Conservation (phyloP, 2,888 invertebrate species). For the Psococerastis gibbosa region DNA sequence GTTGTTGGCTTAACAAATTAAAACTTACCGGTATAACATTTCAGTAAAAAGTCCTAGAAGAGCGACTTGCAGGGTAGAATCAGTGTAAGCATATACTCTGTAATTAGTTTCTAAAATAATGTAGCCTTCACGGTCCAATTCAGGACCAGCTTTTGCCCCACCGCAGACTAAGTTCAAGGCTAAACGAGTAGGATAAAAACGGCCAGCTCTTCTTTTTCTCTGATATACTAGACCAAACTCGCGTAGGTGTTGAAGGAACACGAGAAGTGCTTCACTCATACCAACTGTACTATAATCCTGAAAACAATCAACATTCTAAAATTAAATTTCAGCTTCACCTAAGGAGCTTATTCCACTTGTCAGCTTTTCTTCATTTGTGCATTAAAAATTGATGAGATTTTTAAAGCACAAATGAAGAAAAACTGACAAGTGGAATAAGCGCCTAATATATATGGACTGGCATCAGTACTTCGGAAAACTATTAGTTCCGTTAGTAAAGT, state of each 20-base stretch:
- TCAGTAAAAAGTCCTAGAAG: constrained; percentile 84
- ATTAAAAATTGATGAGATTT: no score
- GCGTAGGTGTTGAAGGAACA: constrained; percentile 84
- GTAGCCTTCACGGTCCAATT: constrained; percentile 38
- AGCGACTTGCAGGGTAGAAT: constrained; percentile 79
- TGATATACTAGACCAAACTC: constrained; percentile 97
- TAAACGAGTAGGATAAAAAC: constrained; percentile 88
- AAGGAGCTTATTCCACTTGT: no score
- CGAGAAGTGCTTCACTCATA: constrained; percentile 67
- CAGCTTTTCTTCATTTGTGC: no score
- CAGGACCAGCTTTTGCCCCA: constrained; percentile 23
- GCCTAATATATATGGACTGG: no score
- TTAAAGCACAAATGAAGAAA: no score
- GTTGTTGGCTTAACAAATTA: no score
- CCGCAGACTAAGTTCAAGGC: constrained; percentile 68
- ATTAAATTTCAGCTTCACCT: no score
- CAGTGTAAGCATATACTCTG: constrained; percentile 89
- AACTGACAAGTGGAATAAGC: no score
- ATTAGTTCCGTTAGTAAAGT: no score
- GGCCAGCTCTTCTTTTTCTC: constrained; percentile 77
- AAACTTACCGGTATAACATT: constrained; percentile 57
- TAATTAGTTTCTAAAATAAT: constrained; percentile 94
- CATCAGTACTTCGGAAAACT: not conserved
- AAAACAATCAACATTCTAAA: constrained; percentile 18
- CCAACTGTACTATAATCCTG: constrained; percentile 92